phyloP scores from a whole-genome alignment of 2,113 vertebrate genomes.

The Marmota monax region DNA sequence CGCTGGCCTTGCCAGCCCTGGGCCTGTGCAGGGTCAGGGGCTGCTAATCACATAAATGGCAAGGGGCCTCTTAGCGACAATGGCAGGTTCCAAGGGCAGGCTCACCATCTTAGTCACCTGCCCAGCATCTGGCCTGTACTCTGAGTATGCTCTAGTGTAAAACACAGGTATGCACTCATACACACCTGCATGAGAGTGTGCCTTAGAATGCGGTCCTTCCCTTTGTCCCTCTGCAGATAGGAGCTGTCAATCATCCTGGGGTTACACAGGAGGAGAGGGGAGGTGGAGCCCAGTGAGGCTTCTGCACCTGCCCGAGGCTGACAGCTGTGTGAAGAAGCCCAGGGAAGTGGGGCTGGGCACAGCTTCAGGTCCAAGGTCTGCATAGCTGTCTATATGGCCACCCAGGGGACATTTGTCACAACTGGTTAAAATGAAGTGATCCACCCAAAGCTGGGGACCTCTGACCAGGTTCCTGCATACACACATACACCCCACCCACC shows the following conservation, averaged over 20 bases:
- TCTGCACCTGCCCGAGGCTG: accelerated
- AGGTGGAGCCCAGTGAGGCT: background rate
- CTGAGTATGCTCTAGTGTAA: no score
- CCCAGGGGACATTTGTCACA: background rate
- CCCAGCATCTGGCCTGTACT: background rate
- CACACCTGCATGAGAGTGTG: accelerated
- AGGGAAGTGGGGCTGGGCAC: background rate
- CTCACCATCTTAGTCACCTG: accelerated
- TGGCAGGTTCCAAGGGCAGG: no score
- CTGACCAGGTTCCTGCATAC: no score
- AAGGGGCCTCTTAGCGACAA: accelerated
- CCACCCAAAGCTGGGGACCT: no score
- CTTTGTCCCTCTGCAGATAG: accelerated
- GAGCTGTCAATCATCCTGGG: no score
- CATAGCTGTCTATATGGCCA: accelerated
- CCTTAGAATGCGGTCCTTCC: accelerated
- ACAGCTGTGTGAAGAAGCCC: accelerated
- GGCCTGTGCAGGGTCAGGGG: accelerated
- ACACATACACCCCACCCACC: accelerated
- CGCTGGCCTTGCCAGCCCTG: no score
- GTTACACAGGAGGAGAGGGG: background rate
- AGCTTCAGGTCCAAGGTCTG: accelerated
- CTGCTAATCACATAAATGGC: background rate
- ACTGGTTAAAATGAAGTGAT: background rate
- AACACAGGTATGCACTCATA: background rate